Evolutionary conservation across 2,888 invertebrate species (phyloP).

Genomic region (Tryphoninae sp.): DNA sequence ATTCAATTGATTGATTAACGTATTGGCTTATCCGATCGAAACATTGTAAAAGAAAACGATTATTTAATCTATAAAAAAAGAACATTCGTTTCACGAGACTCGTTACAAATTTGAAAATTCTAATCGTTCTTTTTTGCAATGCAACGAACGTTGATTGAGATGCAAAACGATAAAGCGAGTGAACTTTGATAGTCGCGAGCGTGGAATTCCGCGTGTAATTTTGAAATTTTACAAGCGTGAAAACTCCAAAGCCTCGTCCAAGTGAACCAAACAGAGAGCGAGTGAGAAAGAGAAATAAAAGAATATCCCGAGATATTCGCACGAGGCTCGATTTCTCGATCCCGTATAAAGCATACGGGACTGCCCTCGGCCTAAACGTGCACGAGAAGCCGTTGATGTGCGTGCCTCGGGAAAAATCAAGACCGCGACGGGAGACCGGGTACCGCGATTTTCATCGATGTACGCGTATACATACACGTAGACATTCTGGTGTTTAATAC

Average conservation of each 20-base stretch:
- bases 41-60: too few species aligned
- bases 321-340: constrained; percentile 46
- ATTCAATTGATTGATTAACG: too few species aligned
- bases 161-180: too few species aligned
- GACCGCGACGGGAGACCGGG: constrained; percentile 19
- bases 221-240: not conserved
- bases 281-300: constrained; percentile 4
- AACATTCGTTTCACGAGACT: too few species aligned
- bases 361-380: constrained; percentile 33
- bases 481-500: constrained; percentile 19
- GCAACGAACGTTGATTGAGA: too few species aligned
- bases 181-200: too few species aligned
- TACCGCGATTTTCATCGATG: constrained; percentile 12
- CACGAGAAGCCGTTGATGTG: constrained; percentile 29
- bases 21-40: too few species aligned
- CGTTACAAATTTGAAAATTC: too few species aligned
- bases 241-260: not conserved
- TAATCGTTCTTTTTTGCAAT: too few species aligned
- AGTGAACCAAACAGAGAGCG: not conserved
- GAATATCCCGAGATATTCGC: constrained; percentile 26
- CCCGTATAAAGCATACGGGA: constrained; percentile 52
- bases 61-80: too few species aligned
- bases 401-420: constrained; percentile 46
- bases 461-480: constrained; percentile 43
- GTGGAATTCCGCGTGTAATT: not conserved